Evolutionary conservation across 2,888 invertebrate species (phyloP), one percentile per base, ranked within the genome.

Genomic region (Acrobasis repandana): DNA sequence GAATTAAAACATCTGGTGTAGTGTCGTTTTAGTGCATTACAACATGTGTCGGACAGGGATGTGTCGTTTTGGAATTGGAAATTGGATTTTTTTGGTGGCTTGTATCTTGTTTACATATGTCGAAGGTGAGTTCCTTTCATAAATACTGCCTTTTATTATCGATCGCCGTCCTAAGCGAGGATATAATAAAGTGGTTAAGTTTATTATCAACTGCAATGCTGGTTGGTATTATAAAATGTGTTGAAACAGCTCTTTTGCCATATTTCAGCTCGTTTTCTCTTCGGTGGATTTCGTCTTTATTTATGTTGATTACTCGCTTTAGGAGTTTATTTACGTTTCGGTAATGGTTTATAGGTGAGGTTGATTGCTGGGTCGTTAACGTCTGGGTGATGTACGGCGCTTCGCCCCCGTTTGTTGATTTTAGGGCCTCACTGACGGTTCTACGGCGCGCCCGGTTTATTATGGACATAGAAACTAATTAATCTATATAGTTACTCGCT

Each of bases 91-190:
- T 82, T 86, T 92, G 86, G 73, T 88, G 73, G 84, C 79, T 79
- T 81, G 82, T 72, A 73, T 86, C 73, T 92, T 92, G 92, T 92
- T 92, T 92, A 92, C 92, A 88, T 90, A 86, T 79, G 88, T 79
- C 80, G 86, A 92, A 92, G 92, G 92, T 92, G 83, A 88, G 88
- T 78, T 76, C 79, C 82, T 83, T 85, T 79, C 78, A 74, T 80
- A 87, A 88, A 88, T 88, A 89, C 83, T 83, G 73, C 75, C 75
- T 81, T 82, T 80, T 64, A 62, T 69, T 82, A 88, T 87, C 80
- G 85, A 89, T 89, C 85, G 77, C 67, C 62, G 71, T 65, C 67
- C 56, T 62, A 52, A 61, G 60, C 18, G 43, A 15, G 16, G 3
- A 1, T 52, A 60, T 43, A 60, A 52, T 33, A 46, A 43, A 43